phyloP scores from a whole-genome alignment of 2,113 vertebrate genomes.

The Hyperopisus bebe region DNA sequence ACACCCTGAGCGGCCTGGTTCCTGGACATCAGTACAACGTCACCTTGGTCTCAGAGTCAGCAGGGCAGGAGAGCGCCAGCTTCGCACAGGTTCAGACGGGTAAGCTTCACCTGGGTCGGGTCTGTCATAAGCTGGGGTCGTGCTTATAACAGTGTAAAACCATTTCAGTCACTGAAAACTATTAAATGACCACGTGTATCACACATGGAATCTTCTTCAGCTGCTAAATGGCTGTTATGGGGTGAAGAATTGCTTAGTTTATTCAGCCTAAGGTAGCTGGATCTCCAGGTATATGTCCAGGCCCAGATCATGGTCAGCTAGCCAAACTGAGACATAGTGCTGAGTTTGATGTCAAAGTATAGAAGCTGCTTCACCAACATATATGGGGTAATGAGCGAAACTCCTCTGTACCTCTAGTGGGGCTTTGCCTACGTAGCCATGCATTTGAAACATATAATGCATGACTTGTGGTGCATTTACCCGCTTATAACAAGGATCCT shows the following conservation, averaged over 20 bases:
- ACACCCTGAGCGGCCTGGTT: slow-evolving; percentile 57
- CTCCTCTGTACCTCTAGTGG: background rate
- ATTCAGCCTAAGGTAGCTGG: background rate
- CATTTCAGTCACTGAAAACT: background rate
- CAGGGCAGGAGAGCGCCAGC: slow-evolving; percentile 56
- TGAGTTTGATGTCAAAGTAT: background rate
- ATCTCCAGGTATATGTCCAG: background rate
- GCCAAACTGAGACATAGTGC: background rate
- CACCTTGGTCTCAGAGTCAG: slow-evolving; percentile 68
- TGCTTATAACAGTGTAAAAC: background rate
- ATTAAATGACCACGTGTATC: background rate
- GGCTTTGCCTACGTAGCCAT: background rate
- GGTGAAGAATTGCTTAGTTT: background rate
- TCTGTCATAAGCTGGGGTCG: background rate
- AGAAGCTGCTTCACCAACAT: background rate
- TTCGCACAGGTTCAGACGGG: slow-evolving; percentile 66
- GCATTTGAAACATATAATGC: background rate
- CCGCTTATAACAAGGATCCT: background rate
- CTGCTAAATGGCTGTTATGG: background rate
- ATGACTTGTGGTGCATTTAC: background rate
- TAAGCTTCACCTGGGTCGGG: slow-evolving; percentile 35
- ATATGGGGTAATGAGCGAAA: background rate
- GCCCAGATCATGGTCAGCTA: background rate
- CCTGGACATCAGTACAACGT: slow-evolving; percentile 77
- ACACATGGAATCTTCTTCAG: background rate